Base-by-base conservation (phyloP, 2,888 invertebrate species). In the Lepidocyrtoides sp. region DNA sequence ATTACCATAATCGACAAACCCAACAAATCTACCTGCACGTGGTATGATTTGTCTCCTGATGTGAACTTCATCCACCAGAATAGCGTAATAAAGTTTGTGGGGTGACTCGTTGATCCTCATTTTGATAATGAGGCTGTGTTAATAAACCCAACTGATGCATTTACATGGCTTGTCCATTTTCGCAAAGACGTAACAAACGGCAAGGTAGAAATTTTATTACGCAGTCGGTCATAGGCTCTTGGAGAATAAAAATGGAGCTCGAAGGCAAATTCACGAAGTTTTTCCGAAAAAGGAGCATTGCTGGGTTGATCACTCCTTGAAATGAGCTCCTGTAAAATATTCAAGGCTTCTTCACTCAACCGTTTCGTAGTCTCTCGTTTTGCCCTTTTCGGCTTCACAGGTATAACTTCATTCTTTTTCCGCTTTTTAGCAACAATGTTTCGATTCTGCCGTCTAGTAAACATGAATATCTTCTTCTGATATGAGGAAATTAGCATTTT, bases 51-150 rank as follows among this genome's bases (percentile, higher is more conserved):
- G 77, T 12, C 26, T 44, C 1, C 77, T 36, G 7, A 51, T 51
- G 14, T 77, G 77, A 5, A 77, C 10, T 77, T 77, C 77, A 10
- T 77, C 77, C 5, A 77, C 12, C n/a, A 14, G 1, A 0, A 77
- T 0, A 0, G 77, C 77, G 26, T 77, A 77, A 26, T 51, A 26
- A 17, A 77, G 0, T 26, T 23, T 48, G 0, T n/a, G 1, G 2
- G 20, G 17, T 1, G 20, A 17, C n/a, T 77, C 77, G 1, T 10
- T 1, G 26, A 20, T 41, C 8, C 8, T 1, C 26, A 26, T 48
- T 5, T 23, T 12, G 0, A 77, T 26, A 77, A 26, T 12, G 48
- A 12, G 1, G 8, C 17, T 7, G 69, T 32, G 2, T 63, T 63
- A 2, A 77, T 12, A 20, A 77, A 48, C 14, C 77, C 77, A 29